A percentile compares a stretch with the other conserved stretches of the same genome.
phyloP scores from a whole-genome alignment of 2,888 invertebrate genomes.

The Nomada hirtipes region DNA sequence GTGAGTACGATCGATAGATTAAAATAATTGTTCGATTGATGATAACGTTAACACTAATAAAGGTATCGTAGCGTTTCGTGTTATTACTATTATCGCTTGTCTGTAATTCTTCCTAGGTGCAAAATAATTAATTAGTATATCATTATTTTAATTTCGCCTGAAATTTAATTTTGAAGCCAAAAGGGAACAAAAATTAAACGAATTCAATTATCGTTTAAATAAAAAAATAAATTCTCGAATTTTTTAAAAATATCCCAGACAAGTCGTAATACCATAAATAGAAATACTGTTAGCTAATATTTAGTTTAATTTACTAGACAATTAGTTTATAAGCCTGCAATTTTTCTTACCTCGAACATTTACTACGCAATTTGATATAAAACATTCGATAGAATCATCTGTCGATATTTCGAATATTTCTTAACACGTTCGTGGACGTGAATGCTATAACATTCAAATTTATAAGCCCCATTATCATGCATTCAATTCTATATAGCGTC shows the following conservation, averaged over 20 bases:
- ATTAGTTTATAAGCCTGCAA: neutral
- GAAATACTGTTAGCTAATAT: neutral
- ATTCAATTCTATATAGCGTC: no score
- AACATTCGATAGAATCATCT: no score
- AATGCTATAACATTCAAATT: no score
- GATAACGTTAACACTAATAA: slow-evolving; percentile 1
- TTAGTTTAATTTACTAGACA: neutral
- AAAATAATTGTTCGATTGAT: slow-evolving; percentile 6
- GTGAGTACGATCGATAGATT: slow-evolving; percentile 69
- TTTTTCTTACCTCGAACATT: neutral
- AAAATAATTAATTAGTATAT: neutral
- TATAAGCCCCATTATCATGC: no score
- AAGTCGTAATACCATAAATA: neutral
- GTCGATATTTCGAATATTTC: neutral
- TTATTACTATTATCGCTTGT: neutral
- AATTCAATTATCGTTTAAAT: neutral
- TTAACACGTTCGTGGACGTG: neutral
- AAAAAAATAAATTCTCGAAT: neutral
- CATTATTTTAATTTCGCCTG: no score
- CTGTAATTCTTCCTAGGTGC: no score
- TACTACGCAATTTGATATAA: no score
- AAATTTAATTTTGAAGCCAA: no score
- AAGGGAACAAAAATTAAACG: no score
- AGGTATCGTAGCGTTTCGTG: neutral
- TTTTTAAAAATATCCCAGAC: neutral